Conservation (phyloP, 1,140 invertebrate species). For the Drosophila bocqueti region DNA sequence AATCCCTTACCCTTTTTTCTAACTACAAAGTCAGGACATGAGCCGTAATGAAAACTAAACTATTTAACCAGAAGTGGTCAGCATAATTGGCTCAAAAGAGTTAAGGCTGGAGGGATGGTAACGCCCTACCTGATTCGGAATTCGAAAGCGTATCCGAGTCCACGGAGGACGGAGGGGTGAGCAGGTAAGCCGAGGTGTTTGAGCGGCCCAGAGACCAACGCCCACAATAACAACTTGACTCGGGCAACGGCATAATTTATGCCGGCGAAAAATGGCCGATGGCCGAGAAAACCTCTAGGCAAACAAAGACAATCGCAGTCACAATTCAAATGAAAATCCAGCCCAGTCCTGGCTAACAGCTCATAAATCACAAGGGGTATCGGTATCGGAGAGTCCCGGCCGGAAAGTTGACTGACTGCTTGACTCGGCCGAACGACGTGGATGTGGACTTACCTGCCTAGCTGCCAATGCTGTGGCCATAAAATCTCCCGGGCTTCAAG, state of each 20-base stretch:
- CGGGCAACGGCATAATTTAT: conserved; percentile 75
- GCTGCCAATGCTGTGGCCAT: conserved; percentile 38
- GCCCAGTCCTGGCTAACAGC: conserved; percentile 55
- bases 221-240: conserved; percentile 83
- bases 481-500: conserved; percentile 60
- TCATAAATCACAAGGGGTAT: conserved; percentile 69
- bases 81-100: conserved; percentile 76
- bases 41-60: conserved; percentile 57
- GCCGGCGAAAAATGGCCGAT: conserved; percentile 48
- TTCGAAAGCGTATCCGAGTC: conserved; percentile 14
- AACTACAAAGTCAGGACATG: conserved; percentile 63
- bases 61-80: conserved; percentile 77
- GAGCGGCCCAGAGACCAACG: conserved; percentile 47
- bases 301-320: conserved; percentile 54
- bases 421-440: conserved; percentile 48
- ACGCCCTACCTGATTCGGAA: conserved; percentile 37
- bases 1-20: conserved; percentile 34
- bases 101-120: conserved; percentile 60
- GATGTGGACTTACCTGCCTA: conserved; percentile 33
- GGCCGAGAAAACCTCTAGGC: conserved; percentile 51
- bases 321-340: conserved; percentile 76
- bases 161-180: not conserved
- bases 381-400: conserved; percentile 21
- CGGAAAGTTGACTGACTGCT: conserved; percentile 75
- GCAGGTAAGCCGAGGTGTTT: conserved; percentile 40